Percentiles rank a stretch among this genome's conserved stretches.
Evolutionary conservation across 1,140 invertebrate genomes (phyloP).

Genomic region (Zelostemma sp.): DNA sequence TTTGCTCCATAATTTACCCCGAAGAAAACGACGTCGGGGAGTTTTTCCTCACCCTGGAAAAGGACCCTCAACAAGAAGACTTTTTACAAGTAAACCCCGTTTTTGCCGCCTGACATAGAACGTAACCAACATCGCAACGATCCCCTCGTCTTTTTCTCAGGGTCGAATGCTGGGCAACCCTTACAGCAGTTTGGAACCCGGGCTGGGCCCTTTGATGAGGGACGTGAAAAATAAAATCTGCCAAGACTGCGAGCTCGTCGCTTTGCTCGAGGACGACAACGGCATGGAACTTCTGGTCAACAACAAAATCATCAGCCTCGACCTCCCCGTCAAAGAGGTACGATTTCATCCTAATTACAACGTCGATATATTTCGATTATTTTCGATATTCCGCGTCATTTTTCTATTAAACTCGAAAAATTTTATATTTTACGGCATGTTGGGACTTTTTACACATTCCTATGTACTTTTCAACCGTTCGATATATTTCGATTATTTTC

Average conservation of each 20-base stretch:
- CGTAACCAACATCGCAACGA: constrained; percentile 4
- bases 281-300: constrained; percentile 99
- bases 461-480: no score
- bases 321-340: constrained; percentile 95
- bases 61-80: constrained; percentile 98
- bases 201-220: constrained; percentile 96
- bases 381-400: no score
- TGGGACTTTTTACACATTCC: no score
- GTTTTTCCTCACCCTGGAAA: constrained; percentile 96
- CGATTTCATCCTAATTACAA: constrained; percentile 11
- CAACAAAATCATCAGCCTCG: constrained; percentile 98
- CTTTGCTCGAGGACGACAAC: constrained; percentile 96
- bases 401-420: no score
- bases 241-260: constrained; percentile 96
- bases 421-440: no score
- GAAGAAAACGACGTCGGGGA: constrained; percentile 97
- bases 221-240: constrained; percentile 99
- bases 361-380: no score
- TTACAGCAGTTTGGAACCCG: constrained; percentile 93
- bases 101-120: no score
- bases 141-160: constrained; percentile 65
- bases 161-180: constrained; percentile 98
- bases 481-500: no score
- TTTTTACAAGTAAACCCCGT: constrained; percentile 89
- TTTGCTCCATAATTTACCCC: constrained; percentile 97